Evolutionary conservation across 2,888 invertebrate genomes (phyloP), one percentile per base, ranked within the genome.

Genomic region (Calephelis perditalis): DNA sequence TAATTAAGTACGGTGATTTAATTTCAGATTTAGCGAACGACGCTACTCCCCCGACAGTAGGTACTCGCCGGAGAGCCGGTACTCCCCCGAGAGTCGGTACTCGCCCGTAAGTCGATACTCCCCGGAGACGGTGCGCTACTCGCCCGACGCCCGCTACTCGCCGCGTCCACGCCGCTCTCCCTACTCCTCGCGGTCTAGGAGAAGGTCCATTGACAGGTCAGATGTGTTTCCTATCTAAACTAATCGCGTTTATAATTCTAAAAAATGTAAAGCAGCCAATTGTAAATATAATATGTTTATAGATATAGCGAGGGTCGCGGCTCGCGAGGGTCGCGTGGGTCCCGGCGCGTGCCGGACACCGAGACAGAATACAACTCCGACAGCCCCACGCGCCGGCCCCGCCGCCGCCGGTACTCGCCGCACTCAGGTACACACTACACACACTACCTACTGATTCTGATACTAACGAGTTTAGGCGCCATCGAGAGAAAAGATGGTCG

Each of bases 341-440:
- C 81, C 15, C 68, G 74, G 58, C 73, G 72, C 65, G 73, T 71
- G 0, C 72, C 73, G 9, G 93, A 92, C 71, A 92, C 93, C n/a
- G 94, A 94, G 76, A 92, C 94, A 11, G 94, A 94, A 73, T 92
- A 92, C 71, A 92, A 93, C 82, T 93, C 94, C 4, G 93, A 93
- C 69, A 92, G 92, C 56, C 94, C 94, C 11, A 82, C 93, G 1
- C 77, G 92, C 58, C 73, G 79, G 49, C 84, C 84, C 62, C 78
- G 81, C 62, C 81, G 84, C 47, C 85, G 91, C 58, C 84, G 92
- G 63, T 86, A 86, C 75, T 81, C 84, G 43, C 72, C 82, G 61
- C 79, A 79, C 68, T 87, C 86, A 71, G 88, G 89, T 89, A 69
- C 40, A 40, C 40, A 40, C 40, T 3, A 40, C 40, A 40, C 8